Evolutionary conservation across 2,113 vertebrate genomes (phyloP), one percentile per base, ranked within the genome.

Genomic region (Ptilonorhynchus violaceus): DNA sequence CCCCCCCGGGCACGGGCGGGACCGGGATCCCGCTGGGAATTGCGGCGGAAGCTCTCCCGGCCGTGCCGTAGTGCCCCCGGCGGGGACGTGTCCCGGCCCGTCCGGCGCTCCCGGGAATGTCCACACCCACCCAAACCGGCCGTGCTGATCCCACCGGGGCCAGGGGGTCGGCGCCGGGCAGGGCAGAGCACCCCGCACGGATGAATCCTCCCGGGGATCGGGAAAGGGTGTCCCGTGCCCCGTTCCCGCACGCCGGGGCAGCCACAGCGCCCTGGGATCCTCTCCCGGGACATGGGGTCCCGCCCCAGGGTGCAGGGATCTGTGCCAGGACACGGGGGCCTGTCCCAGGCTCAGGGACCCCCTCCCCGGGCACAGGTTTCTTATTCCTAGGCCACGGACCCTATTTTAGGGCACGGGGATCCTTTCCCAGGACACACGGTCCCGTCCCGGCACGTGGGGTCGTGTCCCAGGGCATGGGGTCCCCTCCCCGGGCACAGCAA

Each of bases 121-220:
- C 42, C 11, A 2, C 59, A 30, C 58, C 35, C 60, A 5, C 11
- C 44, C 85, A 4, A 11, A 12, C 2, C 2, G 9, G 5, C 60
- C 4, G 4, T 1, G 50, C 41, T 2, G 28, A 60, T 7, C 56
- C 62, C n/a, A 0, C 7, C 2, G 14, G 10, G 25, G 59, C 12
- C 6, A 2, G 23, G 41, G n/a, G 28, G 13, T 15, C 25, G 2
- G 20, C 41, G 67, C 25, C 0, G 4, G 24, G 39, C 47, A 33
- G 50, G 55, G 44, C 31, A 10, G 22, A 7, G 42, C 16, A 1
- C 11, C 8, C 4, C 0, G 49, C 1, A 3, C 0, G 67, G 76
- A n/a, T 1, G 35, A 63, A 7, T 16, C 52, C 76, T 16, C 6
- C 24, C 1, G 0, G 58, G 47, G 0, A 7, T 11, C 0, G 13